Base-by-base conservation (phyloP, 2,113 vertebrate genomes). In the Sisor rabdophorus region DNA sequence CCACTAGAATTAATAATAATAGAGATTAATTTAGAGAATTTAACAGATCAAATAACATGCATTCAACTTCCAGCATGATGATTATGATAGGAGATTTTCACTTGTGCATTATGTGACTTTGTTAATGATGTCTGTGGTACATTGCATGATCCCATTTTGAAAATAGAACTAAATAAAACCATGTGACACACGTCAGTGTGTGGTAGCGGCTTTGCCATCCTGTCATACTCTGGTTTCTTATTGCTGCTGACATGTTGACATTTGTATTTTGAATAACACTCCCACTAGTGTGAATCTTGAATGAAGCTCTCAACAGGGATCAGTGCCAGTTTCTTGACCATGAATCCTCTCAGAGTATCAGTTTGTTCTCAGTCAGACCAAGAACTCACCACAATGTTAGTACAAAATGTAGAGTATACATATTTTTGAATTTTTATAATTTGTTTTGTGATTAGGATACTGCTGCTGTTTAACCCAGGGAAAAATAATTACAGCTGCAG, bases 221-320 rank as follows among this genome's bases (percentile, higher is more conserved):
- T 64, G 12, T 59, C 54, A 70, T 54, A 61, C n/a, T 16, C 32
- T 11, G 2, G 24, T 22, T 50, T 76, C n/a, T 77, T 77, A 84
- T 85, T 67, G 50, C 48, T 65, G 48, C 28, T 53, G 78, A 79
- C 76, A 50, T 60, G 40, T 81, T 85, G 80, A 78, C 73, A 76
- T 83, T 79, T 83, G 68, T 55, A 77, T 80, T 53, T 40, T 74
- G 79, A 72, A 77, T 22, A 36, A 36, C 2, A 32, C 26, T 52
- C 61, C 44, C 53, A 56, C 61, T 48, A 67, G 61, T 73, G 64
- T 28, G 40, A 68, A 71, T 24, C 1, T n/a, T 71, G 67, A 76
- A 32, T 76, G 53, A 78, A 68, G 48, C 24, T 59, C 17, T 44
- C 24, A n/a, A n/a, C 55, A 13, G 20, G 12, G n/a, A 79, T 13